Evolutionary conservation across 1,140 invertebrate species (phyloP), one percentile per base, ranked within the genome.

Genomic region (Drosophila malerkotliana): DNA sequence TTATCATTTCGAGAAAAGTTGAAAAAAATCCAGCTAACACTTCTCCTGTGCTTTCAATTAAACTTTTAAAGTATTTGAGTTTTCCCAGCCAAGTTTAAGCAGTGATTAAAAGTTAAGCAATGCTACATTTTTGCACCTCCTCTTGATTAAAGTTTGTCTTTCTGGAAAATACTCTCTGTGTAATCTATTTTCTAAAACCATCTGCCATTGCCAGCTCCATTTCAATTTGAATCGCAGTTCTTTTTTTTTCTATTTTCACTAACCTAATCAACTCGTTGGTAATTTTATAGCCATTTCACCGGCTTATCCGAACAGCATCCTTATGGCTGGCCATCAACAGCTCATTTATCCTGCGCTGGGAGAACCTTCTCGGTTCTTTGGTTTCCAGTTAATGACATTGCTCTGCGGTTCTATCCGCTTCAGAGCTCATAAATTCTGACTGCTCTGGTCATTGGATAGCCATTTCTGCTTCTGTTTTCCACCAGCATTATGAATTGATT

Each of bases 401-500:
- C 77, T 64, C 56, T 67, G 64, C 41, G 63, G 48, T 18, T 68
- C 44, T 45, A 48, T 30, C 59, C 32, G 54, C 55, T 72, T 60
- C 60, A 58, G 57, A 77, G 81, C 60, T 74, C 81, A 74, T 87
- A 87, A 87, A 85, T 85, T 74, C 52, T 9, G 28, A 45, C 58
- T 58, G 60, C 72, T 44, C 24, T 41, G 60, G 59, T 49, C 53
- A 63, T 59, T 48, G 60, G 47, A 73, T 72, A 55, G 55, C 71
- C 44, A 62, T 73, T 64, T 15, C 47, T 52, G 44, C n/a, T 34
- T 18, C 32, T 44, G 39, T 34, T 41, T 49, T 69, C 47, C 41
- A 30, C 57, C 59, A 57, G 67, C 77, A 87, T 77, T 85, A 80
- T 81, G 82, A 84, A 84, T 84, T 85, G 80, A 84, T 85, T 85